phyloP scores from a whole-genome alignment of 2,888 invertebrate genomes.

The Drosophila anomelani region DNA sequence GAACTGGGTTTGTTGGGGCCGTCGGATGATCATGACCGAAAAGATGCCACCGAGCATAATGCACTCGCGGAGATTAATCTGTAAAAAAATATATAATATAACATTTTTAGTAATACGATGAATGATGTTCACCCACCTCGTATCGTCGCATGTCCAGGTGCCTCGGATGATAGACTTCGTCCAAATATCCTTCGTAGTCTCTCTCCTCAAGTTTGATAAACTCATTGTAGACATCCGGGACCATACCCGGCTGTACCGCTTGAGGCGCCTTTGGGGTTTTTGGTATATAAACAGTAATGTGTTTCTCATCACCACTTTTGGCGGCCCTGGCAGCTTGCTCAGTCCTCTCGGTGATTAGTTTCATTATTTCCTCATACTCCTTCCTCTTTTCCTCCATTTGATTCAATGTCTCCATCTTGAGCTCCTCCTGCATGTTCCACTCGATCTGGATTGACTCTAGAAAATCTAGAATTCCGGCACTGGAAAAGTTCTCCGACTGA shows the following conservation, averaged over 20 bases:
- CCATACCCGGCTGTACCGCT: slow-evolving; percentile 40
- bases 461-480: slow-evolving; percentile 62
- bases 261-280: slow-evolving; percentile 66
- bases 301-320: slow-evolving; percentile 33
- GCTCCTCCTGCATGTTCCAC: slow-evolving; percentile 67
- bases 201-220: slow-evolving; percentile 70
- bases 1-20: slow-evolving; percentile 65
- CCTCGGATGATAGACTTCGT: slow-evolving; percentile 64
- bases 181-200: slow-evolving; percentile 59
- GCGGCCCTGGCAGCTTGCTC: slow-evolving; percentile 30
- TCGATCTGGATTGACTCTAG: slow-evolving; percentile 66
- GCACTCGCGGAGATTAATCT: slow-evolving; percentile 80
- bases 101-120: neutral
- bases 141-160: slow-evolving; percentile 47
- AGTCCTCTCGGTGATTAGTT: slow-evolving; percentile 32
- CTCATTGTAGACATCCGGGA: slow-evolving; percentile 65
- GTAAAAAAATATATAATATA: neutral
- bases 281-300: slow-evolving; percentile 21
- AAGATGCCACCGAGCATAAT: slow-evolving; percentile 81
- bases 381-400: slow-evolving; percentile 55
- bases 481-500: slow-evolving; percentile 28
- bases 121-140: slow-evolving; percentile 7
- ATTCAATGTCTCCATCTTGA: slow-evolving; percentile 62
- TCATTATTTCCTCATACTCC: slow-evolving; percentile 69
- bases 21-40: slow-evolving; percentile 72